A percentile compares a stretch with the other conserved stretches of the same genome.
Evolutionary conservation across 2,113 vertebrate genomes (phyloP).

Genomic region (Vicugna pacos): DNA sequence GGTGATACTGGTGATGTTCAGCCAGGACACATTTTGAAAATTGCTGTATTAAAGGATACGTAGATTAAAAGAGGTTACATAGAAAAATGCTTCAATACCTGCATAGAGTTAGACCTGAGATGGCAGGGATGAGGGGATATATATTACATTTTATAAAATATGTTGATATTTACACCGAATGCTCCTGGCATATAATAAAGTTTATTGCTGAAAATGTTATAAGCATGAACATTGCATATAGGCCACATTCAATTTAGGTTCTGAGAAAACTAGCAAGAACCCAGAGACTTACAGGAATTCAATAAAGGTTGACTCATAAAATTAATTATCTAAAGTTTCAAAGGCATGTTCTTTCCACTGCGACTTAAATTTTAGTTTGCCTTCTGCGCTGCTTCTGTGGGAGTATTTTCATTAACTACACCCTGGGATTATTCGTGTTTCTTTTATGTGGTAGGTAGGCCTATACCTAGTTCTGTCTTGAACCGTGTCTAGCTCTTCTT

Average conservation of each 20-base stretch:
- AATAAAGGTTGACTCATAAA: constrained; percentile 58
- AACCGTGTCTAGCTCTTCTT: not conserved
- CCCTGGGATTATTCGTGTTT: not conserved
- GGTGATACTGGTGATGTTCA: not conserved
- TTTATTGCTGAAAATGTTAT: not conserved
- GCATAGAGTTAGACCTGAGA: not conserved
- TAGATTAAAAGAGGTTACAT: not conserved
- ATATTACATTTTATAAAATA: not conserved
- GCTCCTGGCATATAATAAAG: not conserved
- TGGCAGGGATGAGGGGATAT: not conserved
- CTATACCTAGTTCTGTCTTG: not conserved
- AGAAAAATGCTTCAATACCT: not conserved
- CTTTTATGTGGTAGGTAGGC: not conserved
- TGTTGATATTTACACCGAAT: not conserved
- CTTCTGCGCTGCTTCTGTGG: not conserved
- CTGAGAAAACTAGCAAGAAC: constrained; percentile 36
- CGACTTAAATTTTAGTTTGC: constrained; percentile 45
- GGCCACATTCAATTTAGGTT: not conserved
- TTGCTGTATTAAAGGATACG: not conserved
- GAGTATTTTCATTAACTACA: constrained; percentile 28
- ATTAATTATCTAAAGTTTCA: constrained; percentile 57
- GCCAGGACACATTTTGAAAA: not conserved
- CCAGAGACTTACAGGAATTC: constrained; percentile 27
- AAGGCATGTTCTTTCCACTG: not conserved
- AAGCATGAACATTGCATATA: not conserved